phyloP scores from a whole-genome alignment of 2,888 invertebrate genomes.

The Phragmatobia fuliginosa region DNA sequence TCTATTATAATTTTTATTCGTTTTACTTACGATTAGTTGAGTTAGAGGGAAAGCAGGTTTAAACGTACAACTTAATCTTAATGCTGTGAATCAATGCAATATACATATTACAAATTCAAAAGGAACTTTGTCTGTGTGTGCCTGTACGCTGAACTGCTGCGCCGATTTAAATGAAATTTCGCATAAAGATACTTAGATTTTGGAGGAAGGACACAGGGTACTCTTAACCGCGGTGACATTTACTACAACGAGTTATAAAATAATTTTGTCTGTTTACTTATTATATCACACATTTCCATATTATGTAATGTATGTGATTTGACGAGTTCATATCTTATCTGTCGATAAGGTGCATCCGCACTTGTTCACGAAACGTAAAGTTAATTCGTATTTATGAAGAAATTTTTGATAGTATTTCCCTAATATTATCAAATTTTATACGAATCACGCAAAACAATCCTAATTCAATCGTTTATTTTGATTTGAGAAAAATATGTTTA shows the following conservation, averaged over 20 bases:
- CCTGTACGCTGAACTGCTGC: too few species aligned
- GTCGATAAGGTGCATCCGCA: constrained; percentile 12
- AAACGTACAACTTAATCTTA: neutral
- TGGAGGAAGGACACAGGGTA: too few species aligned
- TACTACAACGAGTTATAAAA: too few species aligned
- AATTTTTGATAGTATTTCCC: neutral
- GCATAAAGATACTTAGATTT: too few species aligned
- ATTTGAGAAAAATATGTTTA: neutral
- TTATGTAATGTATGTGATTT: constrained; percentile 5
- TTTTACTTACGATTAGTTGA: neutral
- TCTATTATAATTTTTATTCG: too few species aligned
- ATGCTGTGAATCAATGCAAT: neutral
- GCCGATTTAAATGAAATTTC: too few species aligned
- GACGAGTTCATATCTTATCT: constrained; percentile 12
- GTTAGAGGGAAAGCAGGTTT: neutral
- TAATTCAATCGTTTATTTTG: neutral
- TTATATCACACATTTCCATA: constrained; percentile 4
- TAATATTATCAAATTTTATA: neutral
- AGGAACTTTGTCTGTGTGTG: too few species aligned
- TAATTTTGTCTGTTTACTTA: neutral
- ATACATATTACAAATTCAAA: too few species aligned
- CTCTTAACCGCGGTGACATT: too few species aligned
- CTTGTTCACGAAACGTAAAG: neutral
- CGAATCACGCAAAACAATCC: neutral
- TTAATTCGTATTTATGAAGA: neutral